Conservation (phyloP, 2,888 invertebrate genomes). For the Philereme vetulata region DNA sequence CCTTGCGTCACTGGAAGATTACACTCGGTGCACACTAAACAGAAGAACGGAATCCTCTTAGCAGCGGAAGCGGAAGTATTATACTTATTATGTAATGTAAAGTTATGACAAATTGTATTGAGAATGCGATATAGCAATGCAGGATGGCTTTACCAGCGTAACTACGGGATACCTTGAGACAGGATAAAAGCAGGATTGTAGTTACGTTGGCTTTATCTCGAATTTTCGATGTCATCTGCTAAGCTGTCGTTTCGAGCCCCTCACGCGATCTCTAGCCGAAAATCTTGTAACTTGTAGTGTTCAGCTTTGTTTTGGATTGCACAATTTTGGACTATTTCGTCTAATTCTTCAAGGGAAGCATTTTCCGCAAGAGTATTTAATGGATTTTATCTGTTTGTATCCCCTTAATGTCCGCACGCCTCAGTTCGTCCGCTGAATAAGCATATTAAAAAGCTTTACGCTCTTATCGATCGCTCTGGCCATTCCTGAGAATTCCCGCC, state of each 20-base stretch:
- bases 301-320: too few relatives aligned
- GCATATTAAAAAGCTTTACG: slow-evolving; percentile 3
- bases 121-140: neutral
- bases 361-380: neutral
- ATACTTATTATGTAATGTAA: neutral
- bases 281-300: too few relatives aligned
- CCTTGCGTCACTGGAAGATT: slow-evolving; percentile 33
- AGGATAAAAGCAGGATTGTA: neutral
- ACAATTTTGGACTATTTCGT: too few relatives aligned
- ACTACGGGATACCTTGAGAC: neutral
- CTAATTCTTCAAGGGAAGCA: too few relatives aligned
- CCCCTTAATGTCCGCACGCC: neutral
- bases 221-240: too few relatives aligned
- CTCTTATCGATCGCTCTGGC: slow-evolving; percentile 11
- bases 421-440: slow-evolving; percentile 8
- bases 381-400: neutral
- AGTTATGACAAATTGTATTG: neutral
- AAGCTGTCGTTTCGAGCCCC: too few relatives aligned
- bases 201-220: neutral
- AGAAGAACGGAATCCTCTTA: slow-evolving; percentile 2
- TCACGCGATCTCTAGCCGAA: too few relatives aligned
- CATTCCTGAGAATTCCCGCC: slow-evolving; percentile 24
- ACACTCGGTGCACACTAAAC: slow-evolving; percentile 16
- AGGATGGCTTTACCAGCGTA: neutral
- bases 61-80: slow-evolving; percentile 1